phyloP scores from a whole-genome alignment of 2,888 invertebrate species.

The Hecatera dysodea region DNA sequence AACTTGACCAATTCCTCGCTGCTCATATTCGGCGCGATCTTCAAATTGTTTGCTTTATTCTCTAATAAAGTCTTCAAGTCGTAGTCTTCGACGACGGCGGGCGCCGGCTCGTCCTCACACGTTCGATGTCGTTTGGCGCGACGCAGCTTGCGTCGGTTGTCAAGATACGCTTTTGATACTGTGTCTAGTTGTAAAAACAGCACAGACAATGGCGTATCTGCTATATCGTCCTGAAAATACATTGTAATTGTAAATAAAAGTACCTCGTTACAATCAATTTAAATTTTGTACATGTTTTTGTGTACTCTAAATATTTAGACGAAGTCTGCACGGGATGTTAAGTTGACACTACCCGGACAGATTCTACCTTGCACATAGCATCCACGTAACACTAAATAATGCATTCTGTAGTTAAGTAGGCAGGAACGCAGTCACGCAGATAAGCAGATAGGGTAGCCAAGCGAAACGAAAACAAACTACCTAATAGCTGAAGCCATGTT shows the following conservation, averaged over 20 bases:
- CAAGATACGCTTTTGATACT: constrained; percentile 81
- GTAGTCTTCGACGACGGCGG: constrained; percentile 67
- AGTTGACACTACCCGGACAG: not conserved
- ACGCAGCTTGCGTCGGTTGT: constrained; percentile 80
- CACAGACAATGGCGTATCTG: constrained; percentile 86
- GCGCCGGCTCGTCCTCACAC: constrained; percentile 73
- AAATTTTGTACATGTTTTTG: not conserved
- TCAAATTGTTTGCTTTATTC: constrained; percentile 77
- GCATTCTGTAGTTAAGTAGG: not conserved
- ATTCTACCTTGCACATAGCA: not conserved
- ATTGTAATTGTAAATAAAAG: constrained; percentile 7
- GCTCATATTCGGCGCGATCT: constrained; percentile 73
- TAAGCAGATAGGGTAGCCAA: constrained; percentile 1
- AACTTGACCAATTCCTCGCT: constrained; percentile 77
- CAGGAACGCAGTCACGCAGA: not conserved
- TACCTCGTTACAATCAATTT: too few species aligned
- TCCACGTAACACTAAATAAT: not conserved
- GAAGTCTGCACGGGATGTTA: not conserved
- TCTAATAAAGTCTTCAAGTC: constrained; percentile 79
- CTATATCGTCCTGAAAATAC: constrained; percentile 84
- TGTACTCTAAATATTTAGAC: not conserved
- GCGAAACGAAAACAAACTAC: constrained; percentile 8
- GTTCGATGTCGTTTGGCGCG: constrained; percentile 84
- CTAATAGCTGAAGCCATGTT: not conserved
- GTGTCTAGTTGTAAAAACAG: constrained; percentile 86